Base-by-base conservation (phyloP, 2,113 vertebrate genomes). In the Trogon melanurus region DNA sequence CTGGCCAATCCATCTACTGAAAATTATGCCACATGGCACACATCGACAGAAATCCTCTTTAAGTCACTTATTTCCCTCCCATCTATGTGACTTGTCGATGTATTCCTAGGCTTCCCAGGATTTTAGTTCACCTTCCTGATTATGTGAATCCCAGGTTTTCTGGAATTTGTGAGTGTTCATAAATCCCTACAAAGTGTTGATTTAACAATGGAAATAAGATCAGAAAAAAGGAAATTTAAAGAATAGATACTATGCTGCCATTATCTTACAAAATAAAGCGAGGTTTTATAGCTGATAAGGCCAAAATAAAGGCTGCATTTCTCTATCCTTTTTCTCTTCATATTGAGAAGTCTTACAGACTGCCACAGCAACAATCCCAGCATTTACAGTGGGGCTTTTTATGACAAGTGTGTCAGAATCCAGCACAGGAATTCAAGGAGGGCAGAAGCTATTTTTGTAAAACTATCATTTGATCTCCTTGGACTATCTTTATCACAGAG, bases 401-500 rank as follows among this genome's bases (percentile, higher is more conserved):
- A 32, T 8, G n/a, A 79, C 66, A 62, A 72, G 66, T n/a, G 34
- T 90, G 50, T 81, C 69, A 86, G 85, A 88, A 96, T 84, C 53
- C 66, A 79, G 72, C 48, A 88, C 0, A 83, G 69, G 48, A 90
- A 92, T 92, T 86, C 57, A 90, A 71, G 72, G 69, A 93, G 62
- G 53, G 44, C 62, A 92, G 65, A 26, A 92, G 47, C 65, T 96
- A 91, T 95, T 94, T 92, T 72, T 87, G 66, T 50, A 47, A 71
- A 91, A 79, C 8, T 56, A 79, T 69, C 45, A 94, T 79, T 92
- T 71, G 57, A 94, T 90, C 85, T 85, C 36, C 64, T 78, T 74
- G 61, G 57, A 61, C 69, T 96, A 93, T 94, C 81, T 97, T 92
- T 94, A 67, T 78, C 83, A 5, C 5, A 70, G n/a, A 86, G 79